Percentiles rank a stretch among this genome's conserved stretches.
These are phyloP conservation scores for Platanista minor DNA, from an alignment of 2,113 vertebrate genomes.

Conservation along the genomic window DNA sequence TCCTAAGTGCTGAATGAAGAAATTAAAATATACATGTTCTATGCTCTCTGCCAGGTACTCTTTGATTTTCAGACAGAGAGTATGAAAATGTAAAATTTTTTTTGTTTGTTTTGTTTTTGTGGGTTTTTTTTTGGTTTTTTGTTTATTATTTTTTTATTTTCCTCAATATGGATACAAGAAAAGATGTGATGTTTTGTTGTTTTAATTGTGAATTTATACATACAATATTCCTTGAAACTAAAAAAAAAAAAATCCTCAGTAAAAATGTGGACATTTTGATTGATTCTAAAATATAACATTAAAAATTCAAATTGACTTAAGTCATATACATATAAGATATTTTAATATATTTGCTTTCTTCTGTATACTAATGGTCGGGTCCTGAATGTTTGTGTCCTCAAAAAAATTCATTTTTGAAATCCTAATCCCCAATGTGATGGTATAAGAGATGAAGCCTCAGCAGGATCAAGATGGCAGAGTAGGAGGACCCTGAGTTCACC, in stretches of 20 bases:
- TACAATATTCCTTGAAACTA: not conserved
- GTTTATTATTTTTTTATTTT: not conserved
- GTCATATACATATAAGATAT: not conserved
- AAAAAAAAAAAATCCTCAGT: not conserved
- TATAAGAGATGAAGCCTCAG: not conserved
- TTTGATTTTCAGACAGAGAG: constrained; percentile 5
- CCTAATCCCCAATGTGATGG: not conserved
- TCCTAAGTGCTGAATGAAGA: not conserved
- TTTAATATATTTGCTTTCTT: not conserved
- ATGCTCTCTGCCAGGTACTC: not conserved
- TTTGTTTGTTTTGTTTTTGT: not conserved
- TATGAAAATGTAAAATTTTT: not conserved
- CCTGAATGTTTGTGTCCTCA: not conserved
- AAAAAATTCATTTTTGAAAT: not conserved
- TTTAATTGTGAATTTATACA: not conserved
- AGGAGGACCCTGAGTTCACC: not conserved
- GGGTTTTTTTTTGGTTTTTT: not conserved
- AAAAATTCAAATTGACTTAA: not conserved
- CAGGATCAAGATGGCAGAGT: not conserved
- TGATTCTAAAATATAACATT: not conserved
- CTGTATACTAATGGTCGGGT: not conserved
- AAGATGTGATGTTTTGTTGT: not conserved
- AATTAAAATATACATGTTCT: not conserved
- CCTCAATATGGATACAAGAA: not conserved
- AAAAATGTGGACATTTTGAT: not conserved